These are phyloP conservation scores for Coptodon rendalli DNA, from an alignment of 2,113 vertebrate genomes.

Conservation along the genomic window DNA sequence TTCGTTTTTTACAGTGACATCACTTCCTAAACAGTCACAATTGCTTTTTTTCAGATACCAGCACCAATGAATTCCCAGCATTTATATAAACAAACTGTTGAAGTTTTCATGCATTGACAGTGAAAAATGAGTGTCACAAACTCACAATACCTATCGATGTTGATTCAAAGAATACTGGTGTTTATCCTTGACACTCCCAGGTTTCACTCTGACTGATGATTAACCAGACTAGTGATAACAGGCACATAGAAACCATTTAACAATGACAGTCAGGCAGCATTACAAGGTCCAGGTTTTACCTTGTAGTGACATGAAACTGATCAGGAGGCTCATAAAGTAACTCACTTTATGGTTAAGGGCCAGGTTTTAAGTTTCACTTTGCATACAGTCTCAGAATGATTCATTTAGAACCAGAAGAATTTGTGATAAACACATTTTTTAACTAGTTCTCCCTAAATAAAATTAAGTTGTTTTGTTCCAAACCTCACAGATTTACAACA, in stretches of 20 bases:
- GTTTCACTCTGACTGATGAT: constrained; percentile 80
- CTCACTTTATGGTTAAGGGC: neutral
- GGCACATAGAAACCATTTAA: neutral
- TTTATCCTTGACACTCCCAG: constrained; percentile 43
- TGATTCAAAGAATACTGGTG: neutral
- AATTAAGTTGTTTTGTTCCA: neutral
- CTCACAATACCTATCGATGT: neutral
- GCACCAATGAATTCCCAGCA: neutral
- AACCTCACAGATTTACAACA: neutral
- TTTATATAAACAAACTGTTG: neutral
- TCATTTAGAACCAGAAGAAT: neutral
- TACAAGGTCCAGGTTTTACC: neutral
- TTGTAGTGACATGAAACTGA: neutral
- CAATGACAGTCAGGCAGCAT: neutral
- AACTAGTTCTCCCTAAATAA: neutral
- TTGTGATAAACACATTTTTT: neutral
- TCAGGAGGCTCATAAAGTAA: neutral
- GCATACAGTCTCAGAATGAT: neutral
- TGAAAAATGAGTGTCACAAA: neutral
- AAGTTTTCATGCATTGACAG: neutral
- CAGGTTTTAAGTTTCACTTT: neutral
- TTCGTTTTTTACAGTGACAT: neutral
- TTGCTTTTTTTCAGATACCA: neutral
- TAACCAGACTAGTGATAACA: constrained; percentile 64
- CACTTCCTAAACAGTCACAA: neutral